Evolutionary conservation across 2,888 invertebrate species (phyloP).

Genomic region (Caprella mutica): DNA sequence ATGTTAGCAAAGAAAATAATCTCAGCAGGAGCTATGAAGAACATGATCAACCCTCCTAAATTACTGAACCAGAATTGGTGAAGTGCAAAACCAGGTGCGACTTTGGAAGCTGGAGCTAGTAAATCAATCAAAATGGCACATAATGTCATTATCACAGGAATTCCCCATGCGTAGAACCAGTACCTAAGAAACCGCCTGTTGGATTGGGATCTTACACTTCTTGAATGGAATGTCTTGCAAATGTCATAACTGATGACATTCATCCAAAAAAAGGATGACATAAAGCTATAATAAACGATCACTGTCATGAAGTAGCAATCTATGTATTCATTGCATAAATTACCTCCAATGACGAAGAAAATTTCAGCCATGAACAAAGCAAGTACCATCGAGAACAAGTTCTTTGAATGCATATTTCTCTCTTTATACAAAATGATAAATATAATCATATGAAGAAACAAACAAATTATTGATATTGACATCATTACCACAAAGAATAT

Average conservation of each 20-base stretch:
- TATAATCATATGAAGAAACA: slow-evolving; percentile 39
- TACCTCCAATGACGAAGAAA: slow-evolving; percentile 36
- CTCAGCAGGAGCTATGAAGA: slow-evolving; percentile 41
- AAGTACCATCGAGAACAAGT: slow-evolving; percentile 40
- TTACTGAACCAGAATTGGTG: slow-evolving; percentile 40
- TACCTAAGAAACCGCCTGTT: slow-evolving; percentile 37
- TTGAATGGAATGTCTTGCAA: slow-evolving; percentile 40
- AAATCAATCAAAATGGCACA: slow-evolving; percentile 33
- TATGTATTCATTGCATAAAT: not conserved
- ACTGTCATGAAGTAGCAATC: slow-evolving; percentile 36
- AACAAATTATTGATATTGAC: slow-evolving; percentile 39
- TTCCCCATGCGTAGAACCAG: slow-evolving; percentile 41
- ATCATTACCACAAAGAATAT: slow-evolving; percentile 19
- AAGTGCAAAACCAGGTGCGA: slow-evolving; percentile 9
- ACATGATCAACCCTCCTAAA: slow-evolving; percentile 39
- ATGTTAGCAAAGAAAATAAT: slow-evolving; percentile 40
- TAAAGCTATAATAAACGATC: slow-evolving; percentile 41
- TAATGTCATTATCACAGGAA: slow-evolving; percentile 38
- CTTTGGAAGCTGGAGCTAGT: not conserved
- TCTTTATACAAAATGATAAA: slow-evolving; percentile 38
- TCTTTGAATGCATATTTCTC: slow-evolving; percentile 42
- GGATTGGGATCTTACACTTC: slow-evolving; percentile 18
- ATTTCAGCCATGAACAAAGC: slow-evolving; percentile 41
- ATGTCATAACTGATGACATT: slow-evolving; percentile 44
- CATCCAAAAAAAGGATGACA: slow-evolving; percentile 44